Conservation (phyloP, 2,797 vertebrate genomes). For the Sus cebifrons region DNA sequence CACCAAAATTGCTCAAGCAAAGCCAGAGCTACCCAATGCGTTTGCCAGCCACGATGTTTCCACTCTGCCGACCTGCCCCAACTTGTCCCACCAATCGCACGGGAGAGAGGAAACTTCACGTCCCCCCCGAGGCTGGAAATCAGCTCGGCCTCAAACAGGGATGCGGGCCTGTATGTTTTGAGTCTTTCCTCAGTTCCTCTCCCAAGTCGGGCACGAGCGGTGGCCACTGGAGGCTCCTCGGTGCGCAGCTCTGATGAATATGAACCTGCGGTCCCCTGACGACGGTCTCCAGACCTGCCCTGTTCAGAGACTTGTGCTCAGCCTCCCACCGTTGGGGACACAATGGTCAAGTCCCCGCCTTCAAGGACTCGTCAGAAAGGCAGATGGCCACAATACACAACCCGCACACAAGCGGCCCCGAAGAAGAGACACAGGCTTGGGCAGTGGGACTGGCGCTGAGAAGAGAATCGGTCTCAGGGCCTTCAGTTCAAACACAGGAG, state of each 20-base stretch:
- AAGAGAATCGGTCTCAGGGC: background rate
- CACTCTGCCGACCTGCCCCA: slow-evolving; percentile 32
- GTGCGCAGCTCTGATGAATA: background rate
- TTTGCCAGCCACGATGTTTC: slow-evolving; percentile 52
- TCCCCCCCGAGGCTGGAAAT: background rate
- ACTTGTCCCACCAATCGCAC: background rate
- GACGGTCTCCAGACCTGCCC: background rate
- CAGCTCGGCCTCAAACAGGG: background rate
- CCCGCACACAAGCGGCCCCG: accelerated
- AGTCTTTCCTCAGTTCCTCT: background rate
- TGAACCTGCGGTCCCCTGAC: background rate
- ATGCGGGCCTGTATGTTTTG: background rate
- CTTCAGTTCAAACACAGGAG: background rate
- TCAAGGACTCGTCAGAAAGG: background rate
- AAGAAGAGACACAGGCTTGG: background rate
- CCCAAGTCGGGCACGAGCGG: background rate
- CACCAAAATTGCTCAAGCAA: slow-evolving; percentile 63
- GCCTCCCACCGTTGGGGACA: background rate
- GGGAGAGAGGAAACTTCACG: background rate
- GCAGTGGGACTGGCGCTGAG: background rate
- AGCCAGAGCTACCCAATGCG: background rate
- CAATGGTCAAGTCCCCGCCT: background rate
- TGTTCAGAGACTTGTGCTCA: background rate
- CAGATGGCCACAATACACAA: background rate
- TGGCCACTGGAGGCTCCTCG: background rate